Conservation (phyloP, 2,888 invertebrate genomes). For the Xylota segnis region DNA sequence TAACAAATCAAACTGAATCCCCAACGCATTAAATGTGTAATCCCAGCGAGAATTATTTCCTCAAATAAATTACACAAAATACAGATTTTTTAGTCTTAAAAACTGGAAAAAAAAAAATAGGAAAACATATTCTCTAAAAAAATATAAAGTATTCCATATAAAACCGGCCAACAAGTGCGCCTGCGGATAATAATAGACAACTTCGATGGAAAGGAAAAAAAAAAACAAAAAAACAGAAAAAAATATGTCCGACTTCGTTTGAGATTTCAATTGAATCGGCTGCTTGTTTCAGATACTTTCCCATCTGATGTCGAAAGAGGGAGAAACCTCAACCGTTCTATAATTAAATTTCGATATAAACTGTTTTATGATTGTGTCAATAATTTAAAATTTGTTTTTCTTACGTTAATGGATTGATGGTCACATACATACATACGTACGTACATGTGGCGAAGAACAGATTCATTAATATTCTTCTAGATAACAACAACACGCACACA, state of each 20-base stretch:
- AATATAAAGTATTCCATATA: slow-evolving; percentile 1
- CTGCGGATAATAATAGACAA: slow-evolving; percentile 40
- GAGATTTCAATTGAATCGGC: slow-evolving; percentile 30
- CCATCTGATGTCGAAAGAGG: slow-evolving; percentile 9
- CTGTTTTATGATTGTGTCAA: slow-evolving; percentile 63
- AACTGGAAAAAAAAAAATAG: neutral
- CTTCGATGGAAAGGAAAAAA: neutral
- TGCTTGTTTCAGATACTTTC: slow-evolving; percentile 9
- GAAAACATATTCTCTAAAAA: neutral
- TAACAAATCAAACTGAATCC: slow-evolving; percentile 11
- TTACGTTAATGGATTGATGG: slow-evolving; percentile 39
- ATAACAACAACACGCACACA: neutral
- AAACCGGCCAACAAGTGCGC: slow-evolving; percentile 37
- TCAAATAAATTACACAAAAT: slow-evolving; percentile 31
- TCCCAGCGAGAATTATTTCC: slow-evolving; percentile 31
- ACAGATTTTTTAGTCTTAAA: slow-evolving; percentile 8
- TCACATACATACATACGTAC: slow-evolving; percentile 1
- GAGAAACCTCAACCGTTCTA: slow-evolving; percentile 13
- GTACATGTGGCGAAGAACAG: neutral
- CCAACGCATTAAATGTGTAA: slow-evolving; percentile 24
- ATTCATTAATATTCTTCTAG: slow-evolving; percentile 27
- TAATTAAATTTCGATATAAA: slow-evolving; percentile 44
- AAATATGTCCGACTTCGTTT: slow-evolving; percentile 16
- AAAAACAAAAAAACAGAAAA: neutral
- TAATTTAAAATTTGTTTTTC: slow-evolving; percentile 27